These are phyloP conservation scores for Hyposoter dolosus DNA, from an alignment of 2,888 invertebrate genomes.

Conservation along the genomic window DNA sequence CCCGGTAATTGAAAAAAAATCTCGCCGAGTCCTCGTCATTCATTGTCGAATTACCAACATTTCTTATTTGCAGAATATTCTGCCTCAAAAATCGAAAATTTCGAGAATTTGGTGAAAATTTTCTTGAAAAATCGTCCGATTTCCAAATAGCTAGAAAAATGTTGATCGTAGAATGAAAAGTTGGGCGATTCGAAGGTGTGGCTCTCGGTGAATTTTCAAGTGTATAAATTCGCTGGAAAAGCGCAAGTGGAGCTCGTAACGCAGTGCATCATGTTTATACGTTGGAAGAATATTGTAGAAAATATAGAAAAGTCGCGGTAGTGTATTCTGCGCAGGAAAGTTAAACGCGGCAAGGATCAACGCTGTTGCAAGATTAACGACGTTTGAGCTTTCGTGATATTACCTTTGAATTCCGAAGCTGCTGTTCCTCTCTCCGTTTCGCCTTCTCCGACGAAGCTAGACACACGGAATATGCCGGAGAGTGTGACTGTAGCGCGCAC, in stretches of 20 bases:
- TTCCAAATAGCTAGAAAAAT: background rate
- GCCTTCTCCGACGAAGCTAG: slow-evolving; percentile 26
- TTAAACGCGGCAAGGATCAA: slow-evolving; percentile 50
- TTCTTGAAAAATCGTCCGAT: background rate
- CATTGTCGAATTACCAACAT: too few relatives aligned
- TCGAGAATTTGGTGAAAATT: background rate
- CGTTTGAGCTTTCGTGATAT: slow-evolving; percentile 76
- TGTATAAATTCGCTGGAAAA: background rate
- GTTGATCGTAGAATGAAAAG: background rate
- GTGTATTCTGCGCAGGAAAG: slow-evolving; percentile 46
- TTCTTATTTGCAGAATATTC: background rate
- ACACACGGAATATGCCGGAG: slow-evolving; percentile 27
- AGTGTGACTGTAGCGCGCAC: background rate
- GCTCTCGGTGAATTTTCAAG: background rate
- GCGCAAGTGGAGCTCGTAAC: background rate
- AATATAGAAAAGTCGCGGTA: slow-evolving; percentile 41
- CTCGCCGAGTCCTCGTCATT: too few relatives aligned
- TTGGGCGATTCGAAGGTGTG: background rate
- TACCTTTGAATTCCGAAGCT: slow-evolving; percentile 71
- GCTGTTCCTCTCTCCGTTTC: slow-evolving; percentile 39
- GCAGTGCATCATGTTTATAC: background rate
- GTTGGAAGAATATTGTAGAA: background rate
- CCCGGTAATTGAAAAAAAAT: too few relatives aligned
- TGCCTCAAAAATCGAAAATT: background rate
- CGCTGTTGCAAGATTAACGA: slow-evolving; percentile 78